A percentile compares a stretch with the other conserved stretches of the same genome.
Evolutionary conservation across 2,888 invertebrate genomes (phyloP).

Genomic region (Ectobius pallidus): DNA sequence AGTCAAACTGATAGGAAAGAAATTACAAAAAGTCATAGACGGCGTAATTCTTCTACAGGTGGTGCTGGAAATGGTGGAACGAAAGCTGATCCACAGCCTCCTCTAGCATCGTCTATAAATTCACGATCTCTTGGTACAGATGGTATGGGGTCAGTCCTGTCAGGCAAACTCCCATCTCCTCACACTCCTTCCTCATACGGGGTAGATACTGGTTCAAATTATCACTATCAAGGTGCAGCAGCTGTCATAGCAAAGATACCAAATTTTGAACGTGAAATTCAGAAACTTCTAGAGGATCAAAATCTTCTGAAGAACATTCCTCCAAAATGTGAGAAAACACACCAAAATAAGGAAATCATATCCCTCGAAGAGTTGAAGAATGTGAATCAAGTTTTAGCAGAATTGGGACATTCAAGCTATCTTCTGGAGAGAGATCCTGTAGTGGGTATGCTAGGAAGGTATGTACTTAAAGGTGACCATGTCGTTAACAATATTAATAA

Average conservation of each 20-base stretch:
- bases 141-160: conserved; percentile 22
- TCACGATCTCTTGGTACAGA: background rate
- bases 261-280: conserved; percentile 81
- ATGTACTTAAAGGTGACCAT: conserved; percentile 39
- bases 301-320: conserved; percentile 67
- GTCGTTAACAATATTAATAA: conserved; percentile 36
- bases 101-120: conserved; percentile 49
- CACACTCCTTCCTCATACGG: conserved; percentile 24
- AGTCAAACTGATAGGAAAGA: conserved; percentile 73
- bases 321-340: conserved; percentile 65
- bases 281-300: conserved; percentile 77
- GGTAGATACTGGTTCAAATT: conserved; percentile 20
- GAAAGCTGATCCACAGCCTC: conserved; percentile 46
- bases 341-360: conserved; percentile 65
- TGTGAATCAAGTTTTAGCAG: conserved; percentile 48
- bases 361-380: conserved; percentile 56
- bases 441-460: conserved; percentile 45
- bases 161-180: conserved; percentile 52
- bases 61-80: conserved; percentile 52
- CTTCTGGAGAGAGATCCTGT: conserved; percentile 34
- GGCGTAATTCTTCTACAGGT: conserved; percentile 62
- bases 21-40: conserved; percentile 45
- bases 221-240: conserved; percentile 29
- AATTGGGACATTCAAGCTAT: conserved; percentile 46
- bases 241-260: conserved; percentile 43